phyloP scores from a whole-genome alignment of 2,888 invertebrate genomes.

The Cryptocheilus praepositus region DNA sequence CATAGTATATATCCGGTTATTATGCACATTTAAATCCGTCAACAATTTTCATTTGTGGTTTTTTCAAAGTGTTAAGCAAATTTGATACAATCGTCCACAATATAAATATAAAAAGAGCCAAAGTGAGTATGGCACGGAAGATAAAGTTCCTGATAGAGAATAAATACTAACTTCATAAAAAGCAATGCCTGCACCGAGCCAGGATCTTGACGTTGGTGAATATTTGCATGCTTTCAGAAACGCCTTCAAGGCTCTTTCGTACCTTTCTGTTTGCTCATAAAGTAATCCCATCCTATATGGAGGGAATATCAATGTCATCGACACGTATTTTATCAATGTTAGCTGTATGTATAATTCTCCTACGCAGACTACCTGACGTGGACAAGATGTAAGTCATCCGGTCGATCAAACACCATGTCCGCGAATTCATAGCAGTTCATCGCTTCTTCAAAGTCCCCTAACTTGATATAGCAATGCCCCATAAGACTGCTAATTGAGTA shows the following conservation, averaged over 20 bases:
- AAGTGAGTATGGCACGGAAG: no score
- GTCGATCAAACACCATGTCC: slow-evolving; percentile 56
- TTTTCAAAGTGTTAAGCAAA: no score
- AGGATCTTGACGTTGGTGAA: slow-evolving; percentile 55
- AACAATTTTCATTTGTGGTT: no score
- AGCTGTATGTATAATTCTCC: neutral
- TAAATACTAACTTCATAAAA: slow-evolving; percentile 51
- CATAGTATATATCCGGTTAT: no score
- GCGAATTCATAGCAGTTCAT: slow-evolving; percentile 59
- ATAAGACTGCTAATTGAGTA: slow-evolving; percentile 58
- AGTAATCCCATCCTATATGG: slow-evolving; percentile 54
- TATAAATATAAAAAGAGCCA: no score
- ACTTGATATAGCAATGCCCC: slow-evolving; percentile 59
- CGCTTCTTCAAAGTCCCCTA: slow-evolving; percentile 42
- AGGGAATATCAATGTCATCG: neutral
- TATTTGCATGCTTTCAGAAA: slow-evolving; percentile 53
- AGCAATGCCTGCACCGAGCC: slow-evolving; percentile 62
- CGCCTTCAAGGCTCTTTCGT: slow-evolving; percentile 47
- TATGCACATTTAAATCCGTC: no score
- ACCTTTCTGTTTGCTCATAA: slow-evolving; percentile 43
- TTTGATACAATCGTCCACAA: no score
- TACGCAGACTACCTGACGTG: slow-evolving; percentile 46
- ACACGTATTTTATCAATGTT: neutral
- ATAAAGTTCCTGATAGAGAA: no score
- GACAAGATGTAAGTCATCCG: slow-evolving; percentile 57